Evolutionary conservation across 2,888 invertebrate species (phyloP), one percentile per base, ranked within the genome.

Genomic region (Candidula unifasciata): DNA sequence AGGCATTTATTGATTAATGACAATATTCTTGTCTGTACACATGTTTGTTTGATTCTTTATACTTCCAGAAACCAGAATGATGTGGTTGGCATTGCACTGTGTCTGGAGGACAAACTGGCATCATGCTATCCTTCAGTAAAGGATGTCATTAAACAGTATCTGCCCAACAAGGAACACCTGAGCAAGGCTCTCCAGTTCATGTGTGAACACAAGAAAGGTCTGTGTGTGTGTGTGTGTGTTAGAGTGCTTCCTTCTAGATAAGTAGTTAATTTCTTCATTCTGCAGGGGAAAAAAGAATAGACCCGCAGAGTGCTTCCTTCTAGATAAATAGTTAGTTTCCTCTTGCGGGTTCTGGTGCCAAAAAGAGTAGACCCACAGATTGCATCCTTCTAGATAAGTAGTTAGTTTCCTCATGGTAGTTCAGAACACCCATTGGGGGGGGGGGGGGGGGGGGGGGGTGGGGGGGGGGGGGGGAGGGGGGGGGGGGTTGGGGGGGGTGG

Each of bases 181-280:
- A 6, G n/a, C 0, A 44, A 60, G 35, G 73, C 33, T 24, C 0
- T 82, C 27, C 0, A 60, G 44, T 82, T 82, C 52, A 52, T 74
- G 52, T 82, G 82, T 74, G 60, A 73, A 8, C 73, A 82, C 27
- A 73, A 27, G 44, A 44, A 18, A 30, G 82, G 82, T 82, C 54
- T 21, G 10, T 16, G 18, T 69, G 69, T 18, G 16, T 69, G 5
- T 60, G 21, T 6, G 21, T 21, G 21, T 60, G 60, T 60, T 60
- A 60, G 6, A 44, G 13, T 44, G 13, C 44, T 44, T 44, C 44
- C 44, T 44, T 13, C 44, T 44, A 13, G 44, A 44, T 44, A 13
- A 44, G 44, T 44, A n/a, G n/a, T n/a, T n/a, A n/a, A n/a, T n/a
- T n/a, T n/a, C n/a, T n/a, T n/a, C n/a, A n/a, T n/a, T n/a, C n/a